A percentile compares a stretch with the other conserved stretches of the same genome.
phyloP scores from a whole-genome alignment of 1,140 invertebrate genomes.

The Brachionus asplanchnoidis region DNA sequence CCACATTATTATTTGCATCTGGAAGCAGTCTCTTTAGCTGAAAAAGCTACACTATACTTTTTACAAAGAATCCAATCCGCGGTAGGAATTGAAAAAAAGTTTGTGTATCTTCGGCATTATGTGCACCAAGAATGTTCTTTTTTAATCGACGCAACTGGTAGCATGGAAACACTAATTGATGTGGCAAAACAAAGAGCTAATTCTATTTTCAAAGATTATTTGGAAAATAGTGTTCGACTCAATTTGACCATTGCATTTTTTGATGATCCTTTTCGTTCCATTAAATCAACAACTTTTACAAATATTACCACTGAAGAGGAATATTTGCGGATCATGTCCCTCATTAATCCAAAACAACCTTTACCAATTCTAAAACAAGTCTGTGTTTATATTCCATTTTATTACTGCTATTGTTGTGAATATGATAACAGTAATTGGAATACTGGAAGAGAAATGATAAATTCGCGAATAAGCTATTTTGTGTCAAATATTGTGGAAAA shows the following conservation, averaged over 20 bases:
- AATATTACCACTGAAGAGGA: neutral
- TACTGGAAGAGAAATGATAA: neutral
- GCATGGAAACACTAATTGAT: neutral
- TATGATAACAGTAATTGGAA: neutral
- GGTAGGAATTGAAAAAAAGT: neutral
- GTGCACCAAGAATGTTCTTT: neutral
- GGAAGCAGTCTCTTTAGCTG: neutral
- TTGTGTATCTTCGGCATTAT: neutral
- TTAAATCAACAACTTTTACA: neutral
- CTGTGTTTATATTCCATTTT: neutral
- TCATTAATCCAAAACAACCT: neutral
- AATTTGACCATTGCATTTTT: neutral
- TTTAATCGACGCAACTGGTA: neutral
- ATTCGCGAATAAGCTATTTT: neutral
- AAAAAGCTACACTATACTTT: neutral
- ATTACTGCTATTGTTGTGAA: neutral
- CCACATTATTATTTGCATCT: neutral
- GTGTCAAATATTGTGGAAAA: neutral
- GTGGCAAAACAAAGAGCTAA: neutral
- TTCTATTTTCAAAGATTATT: no score
- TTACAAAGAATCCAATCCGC: neutral
- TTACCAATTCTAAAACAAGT: neutral
- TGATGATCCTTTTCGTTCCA: neutral
- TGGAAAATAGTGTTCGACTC: neutral
- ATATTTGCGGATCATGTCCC: neutral